A percentile compares a stretch with the other conserved stretches of the same genome.
Evolutionary conservation across 2,113 vertebrate species (phyloP).

Genomic region (Caranx ignobilis): DNA sequence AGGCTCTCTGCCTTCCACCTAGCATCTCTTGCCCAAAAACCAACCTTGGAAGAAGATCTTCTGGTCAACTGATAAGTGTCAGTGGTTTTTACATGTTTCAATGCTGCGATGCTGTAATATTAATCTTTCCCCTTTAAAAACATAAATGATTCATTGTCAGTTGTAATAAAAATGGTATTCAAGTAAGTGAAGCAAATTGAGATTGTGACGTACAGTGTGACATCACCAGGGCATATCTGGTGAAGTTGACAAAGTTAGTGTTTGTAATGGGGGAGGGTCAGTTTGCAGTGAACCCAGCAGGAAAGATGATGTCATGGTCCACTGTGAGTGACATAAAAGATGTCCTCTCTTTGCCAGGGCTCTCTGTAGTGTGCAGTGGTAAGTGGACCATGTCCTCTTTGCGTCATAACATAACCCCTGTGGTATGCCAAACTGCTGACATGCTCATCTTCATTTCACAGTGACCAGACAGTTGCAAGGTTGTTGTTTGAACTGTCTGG

Average conservation of each 20-base stretch:
- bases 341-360: conserved; percentile 42
- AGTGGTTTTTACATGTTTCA: background rate
- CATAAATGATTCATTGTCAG: background rate
- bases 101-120: background rate
- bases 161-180: background rate
- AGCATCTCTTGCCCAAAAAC: no score
- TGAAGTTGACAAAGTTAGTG: conserved; percentile 26
- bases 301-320: conserved; percentile 65
- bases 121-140: background rate
- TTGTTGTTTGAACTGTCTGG: background rate
- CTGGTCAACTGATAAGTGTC: background rate
- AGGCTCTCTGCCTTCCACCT: no score
- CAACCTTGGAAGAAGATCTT: no score
- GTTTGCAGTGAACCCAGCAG: conserved; percentile 33
- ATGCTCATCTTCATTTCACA: conserved; percentile 28
- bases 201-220: background rate
- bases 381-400: conserved; percentile 58
- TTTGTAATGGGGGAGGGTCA: conserved; percentile 30
- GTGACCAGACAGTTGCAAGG: background rate
- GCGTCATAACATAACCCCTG: conserved; percentile 12
- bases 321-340: conserved; percentile 64
- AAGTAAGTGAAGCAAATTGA: background rate
- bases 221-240: background rate
- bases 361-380: conserved; percentile 35
- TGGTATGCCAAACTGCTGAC: conserved; percentile 45